These are phyloP conservation scores for Pseudorasbora parva DNA, from an alignment of 2,113 vertebrate species.

Conservation along the genomic window DNA sequence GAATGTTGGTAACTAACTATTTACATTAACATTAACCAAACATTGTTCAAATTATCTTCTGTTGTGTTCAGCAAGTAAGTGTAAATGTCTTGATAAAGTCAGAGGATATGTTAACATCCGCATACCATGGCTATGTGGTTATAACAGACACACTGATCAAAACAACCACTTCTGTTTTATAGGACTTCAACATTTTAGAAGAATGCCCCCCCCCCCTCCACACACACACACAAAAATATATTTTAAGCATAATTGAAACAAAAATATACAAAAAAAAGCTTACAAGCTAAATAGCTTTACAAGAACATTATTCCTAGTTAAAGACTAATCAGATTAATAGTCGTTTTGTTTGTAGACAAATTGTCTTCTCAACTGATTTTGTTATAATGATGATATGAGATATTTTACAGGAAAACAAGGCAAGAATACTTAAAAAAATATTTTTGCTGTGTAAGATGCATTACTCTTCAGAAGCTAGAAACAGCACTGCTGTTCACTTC, in stretches of 20 bases:
- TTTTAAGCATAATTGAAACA: no score
- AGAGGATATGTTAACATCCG: background rate
- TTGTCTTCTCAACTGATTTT: no score
- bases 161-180: background rate
- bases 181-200: background rate
- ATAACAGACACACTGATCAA: background rate
- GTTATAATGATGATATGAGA: background rate
- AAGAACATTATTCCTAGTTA: background rate
- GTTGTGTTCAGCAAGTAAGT: no score
- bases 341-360: no score
- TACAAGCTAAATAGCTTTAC: background rate
- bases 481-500: background rate
- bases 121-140: background rate
- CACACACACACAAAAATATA: no score
- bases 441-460: background rate
- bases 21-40: no score
- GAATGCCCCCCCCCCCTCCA: background rate
- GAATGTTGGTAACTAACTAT: no score
- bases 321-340: background rate
- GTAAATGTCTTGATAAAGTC: no score
- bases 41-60: no score
- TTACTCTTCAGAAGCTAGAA: background rate
- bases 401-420: background rate
- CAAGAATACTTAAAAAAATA: background rate
- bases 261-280: no score